A percentile compares a stretch with the other conserved stretches of the same genome.
Evolutionary conservation across 2,113 vertebrate species (phyloP).

Genomic region (Pipra filicauda): DNA sequence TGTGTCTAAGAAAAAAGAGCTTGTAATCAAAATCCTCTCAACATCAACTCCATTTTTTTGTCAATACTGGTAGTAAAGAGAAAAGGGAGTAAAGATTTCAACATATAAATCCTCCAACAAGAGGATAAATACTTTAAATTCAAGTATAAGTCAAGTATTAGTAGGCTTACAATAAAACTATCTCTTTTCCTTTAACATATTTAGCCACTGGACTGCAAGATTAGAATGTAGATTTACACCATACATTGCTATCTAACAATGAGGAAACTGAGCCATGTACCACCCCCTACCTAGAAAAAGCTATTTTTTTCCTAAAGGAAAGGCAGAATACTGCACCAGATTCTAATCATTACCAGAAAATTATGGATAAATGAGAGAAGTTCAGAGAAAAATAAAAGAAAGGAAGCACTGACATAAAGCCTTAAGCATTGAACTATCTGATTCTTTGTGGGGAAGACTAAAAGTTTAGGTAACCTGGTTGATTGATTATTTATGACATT

Average conservation of each 20-base stretch:
- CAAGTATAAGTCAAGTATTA: neutral
- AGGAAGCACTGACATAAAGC: neutral
- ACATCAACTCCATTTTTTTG: neutral
- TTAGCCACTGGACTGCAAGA: neutral
- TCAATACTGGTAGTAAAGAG: neutral
- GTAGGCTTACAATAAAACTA: neutral
- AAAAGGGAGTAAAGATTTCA: neutral
- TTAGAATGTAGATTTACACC: neutral
- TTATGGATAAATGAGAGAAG: neutral
- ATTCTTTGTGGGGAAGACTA: neutral
- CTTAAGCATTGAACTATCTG: neutral
- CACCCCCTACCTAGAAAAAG: neutral
- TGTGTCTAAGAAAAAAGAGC: neutral
- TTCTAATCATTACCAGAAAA: neutral
- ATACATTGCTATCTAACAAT: neutral
- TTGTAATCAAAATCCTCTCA: neutral
- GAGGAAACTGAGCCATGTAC: neutral
- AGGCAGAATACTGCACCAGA: neutral
- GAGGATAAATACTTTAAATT: neutral
- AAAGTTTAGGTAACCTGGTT: neutral
- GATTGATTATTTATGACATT: constrained; percentile 27
- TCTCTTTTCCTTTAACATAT: neutral
- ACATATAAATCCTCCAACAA: neutral
- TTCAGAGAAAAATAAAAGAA: neutral
- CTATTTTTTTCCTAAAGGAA: neutral